Percentiles rank a stretch among this genome's conserved stretches.
These are phyloP conservation scores for Drosophila kambysellisi DNA, from an alignment of 2,888 invertebrate genomes.

Conservation along the genomic window DNA sequence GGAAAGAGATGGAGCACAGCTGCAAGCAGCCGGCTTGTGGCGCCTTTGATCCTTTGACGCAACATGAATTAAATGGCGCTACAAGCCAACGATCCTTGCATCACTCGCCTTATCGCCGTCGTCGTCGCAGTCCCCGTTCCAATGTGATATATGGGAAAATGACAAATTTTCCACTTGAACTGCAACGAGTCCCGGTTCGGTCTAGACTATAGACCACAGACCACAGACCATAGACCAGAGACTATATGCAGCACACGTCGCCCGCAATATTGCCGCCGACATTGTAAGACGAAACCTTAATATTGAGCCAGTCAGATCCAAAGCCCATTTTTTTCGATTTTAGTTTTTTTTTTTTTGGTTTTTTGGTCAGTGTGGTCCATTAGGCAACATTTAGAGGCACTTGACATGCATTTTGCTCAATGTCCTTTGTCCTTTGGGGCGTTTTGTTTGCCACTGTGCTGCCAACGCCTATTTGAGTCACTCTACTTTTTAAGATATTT, in stretches of 20 bases:
- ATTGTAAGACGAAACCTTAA: slow-evolving; percentile 72
- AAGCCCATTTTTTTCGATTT: slow-evolving; percentile 12
- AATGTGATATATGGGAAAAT: slow-evolving; percentile 73
- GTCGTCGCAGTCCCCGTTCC: slow-evolving; percentile 27
- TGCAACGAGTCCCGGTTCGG: slow-evolving; percentile 4
- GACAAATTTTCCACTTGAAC: slow-evolving; percentile 81
- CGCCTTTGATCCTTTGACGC: slow-evolving; percentile 83
- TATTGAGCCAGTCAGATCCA: slow-evolving; percentile 39
- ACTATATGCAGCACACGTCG: slow-evolving; percentile 50
- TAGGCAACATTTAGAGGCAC: slow-evolving; percentile 70
- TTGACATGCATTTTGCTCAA: slow-evolving; percentile 60
- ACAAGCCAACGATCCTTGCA: slow-evolving; percentile 51
- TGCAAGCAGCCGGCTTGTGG: slow-evolving; percentile 63
- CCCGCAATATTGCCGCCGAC: slow-evolving; percentile 71
- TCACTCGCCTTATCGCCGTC: slow-evolving; percentile 61
- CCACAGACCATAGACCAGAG: slow-evolving; percentile 15
- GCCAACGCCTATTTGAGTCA: slow-evolving; percentile 6
- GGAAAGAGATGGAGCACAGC: slow-evolving; percentile 21
- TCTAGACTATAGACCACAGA: slow-evolving; percentile 22
- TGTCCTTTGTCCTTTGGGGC: slow-evolving; percentile 41
- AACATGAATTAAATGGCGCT: slow-evolving; percentile 76
- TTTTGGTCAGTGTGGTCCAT: slow-evolving; percentile 78
- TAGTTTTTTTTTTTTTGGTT: slow-evolving; percentile 3
- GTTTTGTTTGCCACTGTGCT: slow-evolving; percentile 67
- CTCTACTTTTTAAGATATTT: background rate